A percentile compares a stretch with the other conserved stretches of the same genome.
phyloP scores from a whole-genome alignment of 2,113 vertebrate genomes.

The Corythoichthys haematopterus region DNA sequence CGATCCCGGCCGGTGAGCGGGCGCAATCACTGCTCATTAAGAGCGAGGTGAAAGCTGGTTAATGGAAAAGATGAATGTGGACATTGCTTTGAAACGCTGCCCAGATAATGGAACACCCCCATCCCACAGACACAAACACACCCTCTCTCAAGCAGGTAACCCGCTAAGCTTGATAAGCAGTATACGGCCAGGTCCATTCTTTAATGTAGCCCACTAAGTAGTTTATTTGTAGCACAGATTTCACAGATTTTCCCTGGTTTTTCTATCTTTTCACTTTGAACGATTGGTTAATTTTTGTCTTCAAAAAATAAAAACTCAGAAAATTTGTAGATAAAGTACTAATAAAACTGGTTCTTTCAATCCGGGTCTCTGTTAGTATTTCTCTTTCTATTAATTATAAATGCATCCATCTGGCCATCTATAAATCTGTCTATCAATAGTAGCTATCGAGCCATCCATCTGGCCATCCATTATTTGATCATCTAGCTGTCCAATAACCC shows the following conservation, averaged over 20 bases:
- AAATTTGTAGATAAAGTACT: no score
- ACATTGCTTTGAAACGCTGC: constrained; percentile 46
- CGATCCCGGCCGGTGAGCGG: constrained; percentile 33
- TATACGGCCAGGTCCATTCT: background rate
- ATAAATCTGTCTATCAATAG: no score
- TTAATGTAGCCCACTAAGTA: background rate
- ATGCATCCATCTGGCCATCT: no score
- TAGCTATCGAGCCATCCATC: no score
- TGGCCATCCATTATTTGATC: no score
- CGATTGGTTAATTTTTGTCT: no score
- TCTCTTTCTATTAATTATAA: no score
- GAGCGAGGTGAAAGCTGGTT: constrained; percentile 66
- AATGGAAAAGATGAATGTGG: constrained; percentile 62
- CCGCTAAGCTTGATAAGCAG: background rate
- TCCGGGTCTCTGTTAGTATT: no score
- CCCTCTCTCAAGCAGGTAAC: background rate
- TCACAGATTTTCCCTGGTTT: background rate
- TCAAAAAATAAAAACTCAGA: no score
- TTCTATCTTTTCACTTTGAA: no score
- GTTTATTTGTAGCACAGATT: background rate
- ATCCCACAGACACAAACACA: background rate
- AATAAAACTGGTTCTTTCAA: no score
- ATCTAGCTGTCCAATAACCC: no score
- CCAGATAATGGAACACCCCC: constrained; percentile 39
- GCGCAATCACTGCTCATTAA: constrained; percentile 67